Evolutionary conservation across 2,113 vertebrate species (phyloP), one percentile per base, ranked within the genome.

Genomic region (Strix uralensis): DNA sequence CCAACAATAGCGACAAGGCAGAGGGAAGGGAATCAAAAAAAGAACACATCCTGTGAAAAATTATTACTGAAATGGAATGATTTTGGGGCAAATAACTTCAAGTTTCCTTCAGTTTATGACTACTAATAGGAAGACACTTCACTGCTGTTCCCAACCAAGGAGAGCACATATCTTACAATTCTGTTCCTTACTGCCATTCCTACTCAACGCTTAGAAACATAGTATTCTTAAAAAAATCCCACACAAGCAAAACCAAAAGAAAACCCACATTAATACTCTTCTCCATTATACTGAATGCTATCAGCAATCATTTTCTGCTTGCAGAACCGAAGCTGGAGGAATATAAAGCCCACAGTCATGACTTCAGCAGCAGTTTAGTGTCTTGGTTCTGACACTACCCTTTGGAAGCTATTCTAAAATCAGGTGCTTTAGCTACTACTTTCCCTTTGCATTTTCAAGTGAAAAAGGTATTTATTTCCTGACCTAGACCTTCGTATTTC

Each of bases 161-260:
- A 73, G 29, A 62, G 27, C 16, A 57, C 0, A 0, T 22, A 49
- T 11, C 47, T 84, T 46, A 71, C 2, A 59, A 25, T 20, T 30
- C 32, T 69, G n/a, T 15, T 84, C 57, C 29, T 92, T 51, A n/a
- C 79, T 12, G 5, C 32, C 44, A 61, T 82, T 86, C n/a, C 44
- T n/a, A 63, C 17, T 57, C 49, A n/a, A 67, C 2, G 3, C 27
- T 14, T 18, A 59, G 36, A 90, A 78, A 36, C 19, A 80, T 5
- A 26, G 16, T 26, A 69, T n/a, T 75, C n/a, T 34, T 12, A 20
- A 65, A 32, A 40, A 26, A 34, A 19, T 5, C 7, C 19, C 32
- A 61, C 13, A 58, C 19, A 34, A 70, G 25, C 18, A 65, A 47
- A 84, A 34, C 11, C 17, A 42, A 57, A 55, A 63, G 16, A 23